Conservation (phyloP, 2,888 invertebrate species). For the Ochropacha duplaris region DNA sequence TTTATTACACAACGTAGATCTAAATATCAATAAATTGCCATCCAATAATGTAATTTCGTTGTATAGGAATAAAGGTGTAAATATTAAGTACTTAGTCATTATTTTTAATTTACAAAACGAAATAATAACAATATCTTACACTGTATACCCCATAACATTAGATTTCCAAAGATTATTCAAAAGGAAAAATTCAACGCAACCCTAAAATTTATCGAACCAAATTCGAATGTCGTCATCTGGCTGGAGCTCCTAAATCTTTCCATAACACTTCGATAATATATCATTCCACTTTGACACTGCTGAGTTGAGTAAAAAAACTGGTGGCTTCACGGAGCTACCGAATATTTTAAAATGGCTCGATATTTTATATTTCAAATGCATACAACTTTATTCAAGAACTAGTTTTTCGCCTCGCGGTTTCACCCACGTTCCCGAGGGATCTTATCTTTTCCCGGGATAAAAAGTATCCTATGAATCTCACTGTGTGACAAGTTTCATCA, state of each 20-base stretch:
- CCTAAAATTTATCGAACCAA: background rate
- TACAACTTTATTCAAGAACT: too few species aligned
- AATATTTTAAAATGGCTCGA: background rate
- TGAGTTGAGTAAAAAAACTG: background rate
- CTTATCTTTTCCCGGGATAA: too few species aligned
- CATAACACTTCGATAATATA: background rate
- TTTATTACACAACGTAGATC: too few species aligned
- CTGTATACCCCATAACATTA: background rate
- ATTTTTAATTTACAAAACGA: background rate
- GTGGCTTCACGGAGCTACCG: background rate
- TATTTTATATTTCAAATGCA: background rate
- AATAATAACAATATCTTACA: background rate
- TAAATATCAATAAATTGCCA: too few species aligned
- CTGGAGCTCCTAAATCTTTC: background rate
- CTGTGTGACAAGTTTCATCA: too few species aligned
- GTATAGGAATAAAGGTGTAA: too few species aligned
- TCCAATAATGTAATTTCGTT: too few species aligned
- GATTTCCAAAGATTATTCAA: background rate
- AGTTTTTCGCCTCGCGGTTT: too few species aligned
- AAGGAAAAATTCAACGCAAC: background rate
- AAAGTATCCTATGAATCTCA: too few species aligned
- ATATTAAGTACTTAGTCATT: too few species aligned
- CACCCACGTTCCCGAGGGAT: too few species aligned
- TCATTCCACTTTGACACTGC: constrained; percentile 1
- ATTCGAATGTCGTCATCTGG: background rate